phyloP scores from a whole-genome alignment of 1,140 invertebrate genomes.

The Thereuonema tuberculata region DNA sequence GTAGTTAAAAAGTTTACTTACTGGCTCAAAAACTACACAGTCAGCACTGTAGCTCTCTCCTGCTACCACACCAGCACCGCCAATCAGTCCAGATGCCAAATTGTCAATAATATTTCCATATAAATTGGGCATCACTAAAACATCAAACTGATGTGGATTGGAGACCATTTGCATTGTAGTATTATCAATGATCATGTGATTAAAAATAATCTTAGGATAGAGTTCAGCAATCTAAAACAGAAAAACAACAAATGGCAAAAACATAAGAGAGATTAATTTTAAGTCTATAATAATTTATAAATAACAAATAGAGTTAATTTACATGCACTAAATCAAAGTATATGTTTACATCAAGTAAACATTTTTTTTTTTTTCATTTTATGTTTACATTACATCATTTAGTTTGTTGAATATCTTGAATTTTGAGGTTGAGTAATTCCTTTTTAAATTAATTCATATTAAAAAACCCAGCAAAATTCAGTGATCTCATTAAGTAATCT shows the following conservation, averaged over 20 bases:
- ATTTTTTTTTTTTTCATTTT: too few relatives aligned
- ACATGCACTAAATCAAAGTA: too few relatives aligned
- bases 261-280: background rate
- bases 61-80: constrained; percentile 47
- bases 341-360: too few relatives aligned
- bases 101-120: constrained; percentile 48
- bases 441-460: too few relatives aligned
- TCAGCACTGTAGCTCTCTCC: constrained; percentile 46
- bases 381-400: too few relatives aligned
- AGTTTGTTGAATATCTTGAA: too few relatives aligned
- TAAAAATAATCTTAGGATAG: constrained; percentile 43
- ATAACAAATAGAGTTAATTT: background rate
- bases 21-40: constrained; percentile 92
- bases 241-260: background rate
- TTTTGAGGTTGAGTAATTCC: too few relatives aligned
- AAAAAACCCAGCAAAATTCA: too few relatives aligned
- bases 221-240: constrained; percentile 29
- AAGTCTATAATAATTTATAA: background rate
- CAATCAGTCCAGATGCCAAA: constrained; percentile 44
- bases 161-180: constrained; percentile 43
- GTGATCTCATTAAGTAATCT: too few relatives aligned
- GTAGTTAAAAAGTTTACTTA: constrained; percentile 34
- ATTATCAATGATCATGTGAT: constrained; percentile 47
- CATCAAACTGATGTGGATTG: constrained; percentile 27
- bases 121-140: constrained; percentile 41